Evolutionary conservation across 2,888 invertebrate genomes (phyloP), one percentile per base, ranked within the genome.

Genomic region (Drosophila melanosoma): DNA sequence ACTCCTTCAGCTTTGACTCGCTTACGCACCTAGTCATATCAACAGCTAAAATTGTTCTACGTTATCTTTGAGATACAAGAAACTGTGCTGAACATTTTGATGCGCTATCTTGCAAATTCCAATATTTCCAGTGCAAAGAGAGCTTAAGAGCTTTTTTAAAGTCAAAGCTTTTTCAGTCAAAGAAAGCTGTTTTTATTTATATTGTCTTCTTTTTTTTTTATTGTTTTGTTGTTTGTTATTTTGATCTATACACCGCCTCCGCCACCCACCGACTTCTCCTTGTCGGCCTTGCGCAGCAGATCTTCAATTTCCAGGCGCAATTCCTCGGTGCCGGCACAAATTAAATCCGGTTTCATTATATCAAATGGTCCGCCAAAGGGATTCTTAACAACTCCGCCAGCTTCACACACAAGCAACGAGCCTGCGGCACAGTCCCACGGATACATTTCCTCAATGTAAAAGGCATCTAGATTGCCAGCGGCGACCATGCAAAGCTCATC

Each of bases 391-490:
- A 94, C 93, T 32, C 97, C 97, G 12, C 97, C 97, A 48, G 97
- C 97, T 94, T 97, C 97, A 68, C 93, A 92, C 5, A 97, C 94
- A 52, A 97, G 95, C 51, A 97, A 91, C 54, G 94, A 94, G 12
- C 96, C 96, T 8, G 97, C 97, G 29, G 96, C 95, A 45, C 96
- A 95, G 91, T 97, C 97, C 97, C 97, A 97, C 57, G 95, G 95
- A 84, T 96, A 95, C 81, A 97, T 94, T 45, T 95, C 95, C 75
- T 96, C 95, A 88, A 96, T 95, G 74, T 95, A 95, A 91, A 95
- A 96, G 32, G 94, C 95, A 92, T 96, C 96, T 51, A 95, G 92
- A 69, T 93, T 93, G 11, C 97, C 97, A 80, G 94, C 94, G 2
- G 97, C 97, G 5, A 97, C 95, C 90, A 95, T 95, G 77, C 96